Evolutionary conservation across 2,888 invertebrate genomes (phyloP).

Genomic region (Polyploca ridens): DNA sequence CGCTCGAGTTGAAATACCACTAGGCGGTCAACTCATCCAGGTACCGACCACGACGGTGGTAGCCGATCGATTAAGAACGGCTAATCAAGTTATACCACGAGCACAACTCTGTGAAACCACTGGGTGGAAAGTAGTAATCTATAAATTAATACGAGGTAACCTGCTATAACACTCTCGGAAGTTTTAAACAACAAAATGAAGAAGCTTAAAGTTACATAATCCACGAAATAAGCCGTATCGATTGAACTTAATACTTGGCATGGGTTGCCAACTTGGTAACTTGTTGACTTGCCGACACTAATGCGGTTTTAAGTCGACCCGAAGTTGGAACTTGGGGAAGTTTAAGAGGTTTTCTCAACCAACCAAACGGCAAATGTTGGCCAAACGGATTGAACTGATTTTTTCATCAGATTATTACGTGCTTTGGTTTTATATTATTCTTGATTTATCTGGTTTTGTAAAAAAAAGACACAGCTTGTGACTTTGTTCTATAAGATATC

Average conservation of each 20-base stretch:
- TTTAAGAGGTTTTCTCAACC: background rate
- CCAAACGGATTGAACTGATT: background rate
- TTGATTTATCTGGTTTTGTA: background rate
- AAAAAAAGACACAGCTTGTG: too few relatives aligned
- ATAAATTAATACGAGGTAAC: too few relatives aligned
- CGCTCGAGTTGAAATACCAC: too few relatives aligned
- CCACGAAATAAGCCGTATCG: constrained; percentile 3
- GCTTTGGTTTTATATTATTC: background rate
- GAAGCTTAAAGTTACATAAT: background rate
- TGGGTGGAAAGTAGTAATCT: too few relatives aligned
- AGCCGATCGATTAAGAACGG: too few relatives aligned
- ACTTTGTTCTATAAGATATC: too few relatives aligned
- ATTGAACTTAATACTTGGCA: background rate
- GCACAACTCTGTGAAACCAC: too few relatives aligned
- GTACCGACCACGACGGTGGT: too few relatives aligned
- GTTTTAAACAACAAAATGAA: too few relatives aligned
- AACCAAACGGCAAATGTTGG: background rate
- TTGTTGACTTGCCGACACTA: constrained; percentile 9
- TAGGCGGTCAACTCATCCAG: too few relatives aligned
- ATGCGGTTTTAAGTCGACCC: constrained; percentile 11
- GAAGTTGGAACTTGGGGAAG: constrained; percentile 2
- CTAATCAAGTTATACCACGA: too few relatives aligned
- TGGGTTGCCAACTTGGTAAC: background rate
- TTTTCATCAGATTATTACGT: background rate
- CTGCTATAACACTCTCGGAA: background rate